Evolutionary conservation across 2,113 vertebrate species (phyloP).

Genomic region (Redunca redunca): DNA sequence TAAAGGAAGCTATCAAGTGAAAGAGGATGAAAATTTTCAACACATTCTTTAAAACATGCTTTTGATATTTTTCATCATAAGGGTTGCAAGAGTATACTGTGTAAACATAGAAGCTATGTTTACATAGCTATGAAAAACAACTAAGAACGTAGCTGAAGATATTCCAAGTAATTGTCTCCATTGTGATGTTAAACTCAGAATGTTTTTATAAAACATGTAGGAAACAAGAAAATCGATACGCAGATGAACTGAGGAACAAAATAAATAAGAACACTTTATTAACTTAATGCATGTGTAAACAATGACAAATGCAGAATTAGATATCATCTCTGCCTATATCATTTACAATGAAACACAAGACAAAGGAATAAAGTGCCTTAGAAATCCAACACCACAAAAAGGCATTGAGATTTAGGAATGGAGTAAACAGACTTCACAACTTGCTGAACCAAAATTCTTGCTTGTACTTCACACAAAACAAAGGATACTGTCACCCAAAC

Average conservation of each 20-base stretch:
- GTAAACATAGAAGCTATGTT: neutral
- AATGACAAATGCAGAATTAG: neutral
- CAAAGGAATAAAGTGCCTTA: constrained; percentile 56
- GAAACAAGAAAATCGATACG: constrained; percentile 20
- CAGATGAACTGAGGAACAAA: neutral
- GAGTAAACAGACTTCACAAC: neutral
- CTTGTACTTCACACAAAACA: neutral
- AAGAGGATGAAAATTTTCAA: neutral
- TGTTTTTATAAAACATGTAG: neutral
- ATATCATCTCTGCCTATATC: neutral
- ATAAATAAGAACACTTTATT: constrained; percentile 68
- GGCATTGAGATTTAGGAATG: neutral
- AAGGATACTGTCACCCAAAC: neutral
- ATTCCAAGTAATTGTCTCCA: neutral
- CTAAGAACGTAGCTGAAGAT: neutral
- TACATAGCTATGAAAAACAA: neutral
- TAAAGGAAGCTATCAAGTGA: neutral
- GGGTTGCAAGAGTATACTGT: neutral
- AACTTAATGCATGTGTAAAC: constrained; percentile 50
- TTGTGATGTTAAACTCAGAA: neutral
- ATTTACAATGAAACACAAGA: constrained; percentile 31
- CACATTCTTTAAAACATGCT: neutral
- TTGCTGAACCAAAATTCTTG: neutral
- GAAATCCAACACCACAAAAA: neutral
- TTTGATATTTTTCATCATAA: neutral